Percentiles rank a stretch among this genome's conserved stretches.
Evolutionary conservation across 2,888 invertebrate species (phyloP).

Genomic region (Athrips mouffetella): DNA sequence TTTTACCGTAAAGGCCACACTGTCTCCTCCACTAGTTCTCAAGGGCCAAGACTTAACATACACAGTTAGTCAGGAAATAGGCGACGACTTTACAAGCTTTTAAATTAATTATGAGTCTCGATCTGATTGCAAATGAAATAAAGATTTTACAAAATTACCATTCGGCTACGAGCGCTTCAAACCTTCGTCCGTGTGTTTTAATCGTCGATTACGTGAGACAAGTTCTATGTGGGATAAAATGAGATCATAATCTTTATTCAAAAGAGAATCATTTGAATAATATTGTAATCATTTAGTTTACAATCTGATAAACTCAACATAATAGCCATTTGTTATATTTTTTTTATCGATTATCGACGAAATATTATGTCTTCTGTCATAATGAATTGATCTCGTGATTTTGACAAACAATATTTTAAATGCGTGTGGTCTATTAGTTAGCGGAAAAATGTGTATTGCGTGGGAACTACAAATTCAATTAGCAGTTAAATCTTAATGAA

Average conservation of each 20-base stretch:
- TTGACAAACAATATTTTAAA: too few species aligned
- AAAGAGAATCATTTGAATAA: slow-evolving; percentile 8
- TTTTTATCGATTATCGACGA: not conserved
- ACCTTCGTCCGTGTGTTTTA: not conserved
- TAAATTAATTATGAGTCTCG: too few species aligned
- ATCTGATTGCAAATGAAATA: too few species aligned
- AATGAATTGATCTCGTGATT: too few species aligned
- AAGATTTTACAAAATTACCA: too few species aligned
- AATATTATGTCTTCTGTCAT: too few species aligned
- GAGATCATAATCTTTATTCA: slow-evolving; percentile 6
- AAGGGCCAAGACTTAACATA: too few species aligned
- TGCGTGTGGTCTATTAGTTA: not conserved
- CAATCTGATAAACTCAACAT: slow-evolving; percentile 10
- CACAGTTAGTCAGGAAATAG: too few species aligned
- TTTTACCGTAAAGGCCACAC: too few species aligned
- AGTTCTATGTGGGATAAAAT: slow-evolving; percentile 10
- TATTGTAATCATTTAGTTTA: slow-evolving; percentile 10
- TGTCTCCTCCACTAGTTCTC: too few species aligned
- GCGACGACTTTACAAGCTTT: too few species aligned
- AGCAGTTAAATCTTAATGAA: not conserved
- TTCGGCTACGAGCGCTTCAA: too few species aligned
- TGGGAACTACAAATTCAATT: not conserved
- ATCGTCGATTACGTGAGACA: slow-evolving; percentile 8
- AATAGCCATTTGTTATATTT: slow-evolving; percentile 8
- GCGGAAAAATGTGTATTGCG: not conserved